A percentile compares a stretch with the other conserved stretches of the same genome.
Conservation (phyloP, 2,888 invertebrate genomes). For the Drosophila atripex region DNA sequence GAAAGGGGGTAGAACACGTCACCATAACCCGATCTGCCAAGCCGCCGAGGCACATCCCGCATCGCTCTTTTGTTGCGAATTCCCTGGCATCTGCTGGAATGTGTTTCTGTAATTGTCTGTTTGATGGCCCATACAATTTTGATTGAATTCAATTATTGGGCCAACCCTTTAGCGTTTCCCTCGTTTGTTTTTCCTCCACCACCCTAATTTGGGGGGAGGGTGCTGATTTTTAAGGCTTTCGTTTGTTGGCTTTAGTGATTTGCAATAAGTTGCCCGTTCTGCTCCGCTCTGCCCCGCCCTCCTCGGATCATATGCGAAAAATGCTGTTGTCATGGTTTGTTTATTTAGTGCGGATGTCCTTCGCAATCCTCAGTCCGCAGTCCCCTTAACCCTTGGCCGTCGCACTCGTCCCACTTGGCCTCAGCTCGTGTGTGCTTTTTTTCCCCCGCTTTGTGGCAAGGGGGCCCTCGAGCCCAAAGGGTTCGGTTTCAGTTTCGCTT, state of each 20-base stretch:
- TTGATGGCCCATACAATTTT: slow-evolving; percentile 82
- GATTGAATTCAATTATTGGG: slow-evolving; percentile 81
- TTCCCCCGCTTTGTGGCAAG: slow-evolving; percentile 19
- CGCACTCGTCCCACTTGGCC: slow-evolving; percentile 6
- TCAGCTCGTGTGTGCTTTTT: slow-evolving; percentile 4
- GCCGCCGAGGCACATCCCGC: too few species aligned
- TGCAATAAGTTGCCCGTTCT: slow-evolving; percentile 71
- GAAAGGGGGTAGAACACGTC: too few species aligned
- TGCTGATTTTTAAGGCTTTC: slow-evolving; percentile 20
- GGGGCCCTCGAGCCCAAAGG: slow-evolving; percentile 61
- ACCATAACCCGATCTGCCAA: too few species aligned
- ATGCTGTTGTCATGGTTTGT: slow-evolving; percentile 75
- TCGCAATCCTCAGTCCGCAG: slow-evolving; percentile 33
- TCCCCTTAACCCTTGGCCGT: slow-evolving; percentile 19
- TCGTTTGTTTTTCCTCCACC: background rate
- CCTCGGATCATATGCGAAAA: slow-evolving; percentile 59
- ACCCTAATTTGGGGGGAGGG: slow-evolving; percentile 24
- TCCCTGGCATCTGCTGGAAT: slow-evolving; percentile 48
- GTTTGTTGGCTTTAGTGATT: slow-evolving; percentile 78
- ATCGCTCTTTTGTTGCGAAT: background rate
- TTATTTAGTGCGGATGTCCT: slow-evolving; percentile 60
- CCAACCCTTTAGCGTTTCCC: slow-evolving; percentile 30
- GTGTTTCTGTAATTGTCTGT: slow-evolving; percentile 81
- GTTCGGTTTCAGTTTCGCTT: slow-evolving; percentile 58
- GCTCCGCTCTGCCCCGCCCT: background rate